Base-by-base conservation (phyloP, 2,113 vertebrate genomes). In the Neomonachus schauinslandi region DNA sequence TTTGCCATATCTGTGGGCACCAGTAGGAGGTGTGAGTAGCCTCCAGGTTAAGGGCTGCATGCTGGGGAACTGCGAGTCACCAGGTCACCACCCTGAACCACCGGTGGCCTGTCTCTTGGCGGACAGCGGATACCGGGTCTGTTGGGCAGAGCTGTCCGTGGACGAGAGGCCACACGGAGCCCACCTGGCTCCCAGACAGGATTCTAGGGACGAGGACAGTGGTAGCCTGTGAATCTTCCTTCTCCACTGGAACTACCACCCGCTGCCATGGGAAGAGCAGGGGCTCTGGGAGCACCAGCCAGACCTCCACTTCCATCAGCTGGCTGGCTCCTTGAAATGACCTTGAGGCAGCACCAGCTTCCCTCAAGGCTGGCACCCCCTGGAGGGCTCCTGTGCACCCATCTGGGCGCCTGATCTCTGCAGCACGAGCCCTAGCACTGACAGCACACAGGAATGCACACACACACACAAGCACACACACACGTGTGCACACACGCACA, bases 1-100 rank as follows among this genome's bases (percentile, higher is more conserved):
- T 9, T 16, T 1, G 13, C 28, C 3, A 0, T 0, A 4, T 7
- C 84, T 0, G 5, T 1, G 22, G 65, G 0, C 28, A 9, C 46
- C 33, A 1, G 28, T 4, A 53, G 61, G 31, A 15, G 31, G 4
- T 24, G 21, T 19, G 8, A 51, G 55, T 42, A 33, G n/a, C 1
- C 15, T 18, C 65, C 51, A n/a, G 51, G 28, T 5, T 28, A 10
- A 42, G 36, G 16, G 22, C n/a, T 59, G 74, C 42, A 28, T 9
- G 42, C 33, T 2, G 3, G 61, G 69, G 21, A 3, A 14, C 1
- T 5, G 4, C 10, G 15, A 1, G 26, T 49, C 59, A 16, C 71
- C 33, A n/a, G 77, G 39, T n/a, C 3, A 24, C n/a, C 69, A 39
- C 80, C 28, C 21, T 10, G 65, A 51, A 21, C 46, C 61, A 13